These are phyloP conservation scores for Anthoscopus minutus DNA, from an alignment of 2,113 vertebrate species.

Conservation along the genomic window DNA sequence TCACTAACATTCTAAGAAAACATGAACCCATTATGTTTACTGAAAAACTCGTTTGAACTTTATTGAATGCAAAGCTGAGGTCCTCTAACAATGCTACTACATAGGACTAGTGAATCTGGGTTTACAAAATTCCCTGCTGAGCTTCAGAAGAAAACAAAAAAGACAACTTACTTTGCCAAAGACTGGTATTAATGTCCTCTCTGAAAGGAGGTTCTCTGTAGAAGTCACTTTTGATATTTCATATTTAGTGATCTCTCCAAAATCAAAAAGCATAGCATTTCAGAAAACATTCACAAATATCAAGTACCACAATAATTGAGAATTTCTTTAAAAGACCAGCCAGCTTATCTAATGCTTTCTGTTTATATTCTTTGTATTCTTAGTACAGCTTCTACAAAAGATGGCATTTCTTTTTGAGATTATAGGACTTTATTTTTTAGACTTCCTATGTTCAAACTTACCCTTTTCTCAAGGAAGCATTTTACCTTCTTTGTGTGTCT, in stretches of 20 bases:
- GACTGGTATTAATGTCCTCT: not conserved
- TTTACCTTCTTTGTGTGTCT: not conserved
- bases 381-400: not conserved
- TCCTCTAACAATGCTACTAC: not conserved
- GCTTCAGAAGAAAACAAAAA: not conserved
- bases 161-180: not conserved
- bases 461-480: not conserved
- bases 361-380: not conserved
- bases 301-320: not conserved
- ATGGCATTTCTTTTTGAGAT: not conserved
- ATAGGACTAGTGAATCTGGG: not conserved
- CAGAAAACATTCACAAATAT: not conserved
- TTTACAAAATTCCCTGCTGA: not conserved
- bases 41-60: not conserved
- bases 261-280: not conserved
- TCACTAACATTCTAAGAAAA: not conserved
- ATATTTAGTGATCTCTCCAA: not conserved
- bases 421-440: not conserved
- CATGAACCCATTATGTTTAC: not conserved
- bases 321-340: not conserved
- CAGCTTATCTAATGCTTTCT: not conserved
- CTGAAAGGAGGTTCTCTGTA: not conserved
- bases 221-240: not conserved
- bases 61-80: not conserved
- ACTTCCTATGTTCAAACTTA: not conserved